phyloP scores from a whole-genome alignment of 2,888 invertebrate species.

The Aphodius granarius region DNA sequence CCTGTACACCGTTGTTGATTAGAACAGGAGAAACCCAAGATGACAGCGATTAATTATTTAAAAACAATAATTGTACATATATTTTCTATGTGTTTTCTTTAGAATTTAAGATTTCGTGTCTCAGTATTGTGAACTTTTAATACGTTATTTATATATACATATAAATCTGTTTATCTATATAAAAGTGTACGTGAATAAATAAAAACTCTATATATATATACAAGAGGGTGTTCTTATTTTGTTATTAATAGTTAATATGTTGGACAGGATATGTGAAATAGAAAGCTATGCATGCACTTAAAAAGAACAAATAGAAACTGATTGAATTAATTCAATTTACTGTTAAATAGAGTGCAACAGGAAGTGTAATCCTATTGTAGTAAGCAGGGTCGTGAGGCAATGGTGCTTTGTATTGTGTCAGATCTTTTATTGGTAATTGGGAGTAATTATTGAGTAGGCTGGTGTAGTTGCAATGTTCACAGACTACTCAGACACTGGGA shows the following conservation, averaged over 20 bases:
- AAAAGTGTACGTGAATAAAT: neutral
- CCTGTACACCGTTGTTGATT: slow-evolving; percentile 57
- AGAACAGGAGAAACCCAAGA: slow-evolving; percentile 37
- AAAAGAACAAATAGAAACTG: neutral
- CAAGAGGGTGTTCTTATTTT: neutral
- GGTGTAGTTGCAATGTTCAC: neutral
- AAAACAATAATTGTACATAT: neutral
- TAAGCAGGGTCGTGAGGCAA: neutral
- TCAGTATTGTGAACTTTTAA: neutral
- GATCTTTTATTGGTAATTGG: neutral
- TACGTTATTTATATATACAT: neutral
- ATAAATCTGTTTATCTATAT: neutral
- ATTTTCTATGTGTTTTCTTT: slow-evolving; percentile 4
- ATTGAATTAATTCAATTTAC: neutral
- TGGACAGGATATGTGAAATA: neutral
- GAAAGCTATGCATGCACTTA: neutral
- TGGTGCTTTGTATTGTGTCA: neutral
- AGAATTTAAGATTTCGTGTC: neutral
- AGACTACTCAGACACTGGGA: neutral
- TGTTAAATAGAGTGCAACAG: neutral
- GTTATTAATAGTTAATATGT: neutral
- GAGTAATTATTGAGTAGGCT: neutral
- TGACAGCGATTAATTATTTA: slow-evolving; percentile 24
- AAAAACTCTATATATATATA: neutral
- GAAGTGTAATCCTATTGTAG: neutral